These are phyloP conservation scores for Zosterops hypoxanthus DNA, from an alignment of 2,113 vertebrate genomes.

Conservation along the genomic window DNA sequence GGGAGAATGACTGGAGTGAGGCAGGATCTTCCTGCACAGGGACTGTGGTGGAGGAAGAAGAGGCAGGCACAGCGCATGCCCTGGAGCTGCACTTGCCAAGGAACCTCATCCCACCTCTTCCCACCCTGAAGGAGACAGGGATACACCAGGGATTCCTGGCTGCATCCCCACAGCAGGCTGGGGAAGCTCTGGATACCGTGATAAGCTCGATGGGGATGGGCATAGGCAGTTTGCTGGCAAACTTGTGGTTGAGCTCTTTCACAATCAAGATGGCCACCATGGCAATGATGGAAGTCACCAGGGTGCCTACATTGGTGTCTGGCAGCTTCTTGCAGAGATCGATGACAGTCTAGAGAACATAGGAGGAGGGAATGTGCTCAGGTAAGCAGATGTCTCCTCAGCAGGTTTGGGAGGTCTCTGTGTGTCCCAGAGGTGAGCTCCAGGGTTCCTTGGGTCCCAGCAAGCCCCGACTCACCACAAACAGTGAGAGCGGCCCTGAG, in stretches of 20 bases:
- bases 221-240: conserved; percentile 77
- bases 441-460: neutral
- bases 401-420: neutral
- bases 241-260: conserved; percentile 84
- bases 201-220: conserved; percentile 91
- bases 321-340: conserved; percentile 82
- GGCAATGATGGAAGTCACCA: conserved; percentile 82
- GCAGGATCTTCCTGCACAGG: neutral
- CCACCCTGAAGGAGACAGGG: neutral
- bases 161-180: neutral
- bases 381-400: neutral
- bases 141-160: neutral
- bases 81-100: neutral
- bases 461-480: conserved; percentile 79
- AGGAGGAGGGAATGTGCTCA: neutral
- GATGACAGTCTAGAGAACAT: conserved; percentile 75
- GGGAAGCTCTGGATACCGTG: conserved; percentile 72
- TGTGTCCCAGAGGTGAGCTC: neutral
- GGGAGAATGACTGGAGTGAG: neutral
- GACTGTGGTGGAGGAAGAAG: neutral
- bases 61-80: neutral
- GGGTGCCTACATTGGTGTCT: conserved; percentile 73
- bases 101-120: neutral
- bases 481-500: conserved; percentile 83
- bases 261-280: conserved; percentile 79